Conservation (phyloP, 1,140 invertebrate species). For the Nasonia giraulti region DNA sequence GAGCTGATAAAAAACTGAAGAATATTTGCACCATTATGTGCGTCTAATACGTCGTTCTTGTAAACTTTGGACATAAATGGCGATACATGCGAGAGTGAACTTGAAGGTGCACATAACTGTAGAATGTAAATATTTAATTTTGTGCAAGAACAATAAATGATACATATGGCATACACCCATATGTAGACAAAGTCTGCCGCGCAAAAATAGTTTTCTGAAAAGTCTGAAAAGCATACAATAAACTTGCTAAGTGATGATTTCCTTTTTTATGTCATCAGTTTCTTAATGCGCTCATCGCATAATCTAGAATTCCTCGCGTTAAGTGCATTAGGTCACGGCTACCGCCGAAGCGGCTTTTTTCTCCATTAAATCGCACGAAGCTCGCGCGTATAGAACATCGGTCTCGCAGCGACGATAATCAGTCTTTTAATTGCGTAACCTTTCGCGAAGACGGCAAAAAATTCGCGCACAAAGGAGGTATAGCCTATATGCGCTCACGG, state of each 20-base stretch:
- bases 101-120: too few relatives aligned
- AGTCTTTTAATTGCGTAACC: neutral
- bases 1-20: too few relatives aligned
- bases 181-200: too few relatives aligned
- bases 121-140: too few relatives aligned
- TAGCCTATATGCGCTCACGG: neutral
- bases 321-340: slow-evolving; percentile 33
- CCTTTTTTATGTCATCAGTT: slow-evolving; percentile 19
- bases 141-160: too few relatives aligned
- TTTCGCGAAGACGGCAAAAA: neutral
- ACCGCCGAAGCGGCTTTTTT: neutral
- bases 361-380: slow-evolving; percentile 10
- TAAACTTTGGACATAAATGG: too few relatives aligned
- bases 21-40: too few relatives aligned
- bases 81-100: too few relatives aligned
- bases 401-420: neutral
- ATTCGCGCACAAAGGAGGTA: neutral
- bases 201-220: neutral
- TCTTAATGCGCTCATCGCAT: neutral
- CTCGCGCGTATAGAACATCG: neutral
- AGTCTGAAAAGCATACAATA: neutral
- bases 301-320: slow-evolving; percentile 36
- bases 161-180: too few relatives aligned
- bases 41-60: too few relatives aligned
- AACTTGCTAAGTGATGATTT: slow-evolving; percentile 3